phyloP scores from a whole-genome alignment of 2,113 vertebrate species.

The Trichechus manatus region DNA sequence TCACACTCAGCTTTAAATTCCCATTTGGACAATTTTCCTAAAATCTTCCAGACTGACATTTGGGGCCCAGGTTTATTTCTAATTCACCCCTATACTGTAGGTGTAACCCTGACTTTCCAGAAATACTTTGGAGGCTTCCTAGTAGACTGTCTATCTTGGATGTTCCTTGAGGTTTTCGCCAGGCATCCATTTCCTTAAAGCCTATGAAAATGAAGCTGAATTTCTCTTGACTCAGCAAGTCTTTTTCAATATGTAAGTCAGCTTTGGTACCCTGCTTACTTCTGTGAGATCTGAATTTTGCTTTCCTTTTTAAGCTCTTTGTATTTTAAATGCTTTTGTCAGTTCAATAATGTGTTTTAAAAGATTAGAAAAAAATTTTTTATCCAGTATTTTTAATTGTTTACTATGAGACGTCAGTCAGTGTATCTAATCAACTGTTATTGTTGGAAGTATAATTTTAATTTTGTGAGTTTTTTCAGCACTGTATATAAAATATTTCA shows the following conservation, averaged over 20 bases:
- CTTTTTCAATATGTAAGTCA: neutral
- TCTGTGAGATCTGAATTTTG: neutral
- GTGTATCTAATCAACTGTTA: neutral
- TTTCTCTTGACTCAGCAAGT: neutral
- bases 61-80: neutral
- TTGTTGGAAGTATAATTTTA: slow-evolving; percentile 4
- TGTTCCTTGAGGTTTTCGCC: neutral
- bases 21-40: neutral
- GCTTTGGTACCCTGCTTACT: neutral
- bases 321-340: neutral
- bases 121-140: neutral
- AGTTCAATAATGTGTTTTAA: slow-evolving; percentile 31
- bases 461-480: neutral
- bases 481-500: slow-evolving; percentile 28
- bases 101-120: neutral
- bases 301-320: neutral
- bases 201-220: neutral
- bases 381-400: neutral
- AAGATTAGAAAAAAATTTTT: slow-evolving; percentile 39
- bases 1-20: neutral
- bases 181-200: neutral
- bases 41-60: neutral
- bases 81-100: neutral
- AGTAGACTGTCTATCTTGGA: neutral
- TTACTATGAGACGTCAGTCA: neutral